Evolutionary conservation across 2,888 invertebrate genomes (phyloP).

Genomic region (Tenthredo scrophulariae): DNA sequence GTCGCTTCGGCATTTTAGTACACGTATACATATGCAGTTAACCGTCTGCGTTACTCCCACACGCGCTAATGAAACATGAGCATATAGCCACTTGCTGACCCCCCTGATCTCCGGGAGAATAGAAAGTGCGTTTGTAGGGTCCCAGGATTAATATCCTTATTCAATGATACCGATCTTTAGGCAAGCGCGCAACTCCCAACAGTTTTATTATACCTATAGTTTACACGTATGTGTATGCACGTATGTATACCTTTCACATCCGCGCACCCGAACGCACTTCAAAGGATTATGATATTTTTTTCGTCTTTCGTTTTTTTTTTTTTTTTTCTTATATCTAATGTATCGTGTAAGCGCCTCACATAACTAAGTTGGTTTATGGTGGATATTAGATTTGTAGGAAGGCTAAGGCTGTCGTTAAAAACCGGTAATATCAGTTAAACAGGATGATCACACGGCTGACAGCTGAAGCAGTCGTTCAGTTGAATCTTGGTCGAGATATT

Average conservation of each 20-base stretch:
- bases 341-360: neutral
- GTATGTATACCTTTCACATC: neutral
- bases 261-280: neutral
- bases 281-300: neutral
- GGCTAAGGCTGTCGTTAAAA: constrained; percentile 36
- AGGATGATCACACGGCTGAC: constrained; percentile 8
- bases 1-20: neutral
- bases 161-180: constrained; percentile 38
- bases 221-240: neutral
- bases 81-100: constrained; percentile 27
- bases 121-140: constrained; percentile 47
- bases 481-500: constrained; percentile 15
- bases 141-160: constrained; percentile 45
- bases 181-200: constrained; percentile 16
- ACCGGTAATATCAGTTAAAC: constrained; percentile 43
- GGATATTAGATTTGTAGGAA: neutral
- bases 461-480: constrained; percentile 20
- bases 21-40: neutral
- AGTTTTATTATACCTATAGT: neutral
- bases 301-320: no score
- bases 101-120: constrained; percentile 28
- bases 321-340: no score
- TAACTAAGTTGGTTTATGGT: neutral
- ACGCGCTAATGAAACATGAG: constrained; percentile 27
- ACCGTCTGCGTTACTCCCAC: neutral